phyloP scores from a whole-genome alignment of 2,113 vertebrate genomes.

The Sapajus apella region DNA sequence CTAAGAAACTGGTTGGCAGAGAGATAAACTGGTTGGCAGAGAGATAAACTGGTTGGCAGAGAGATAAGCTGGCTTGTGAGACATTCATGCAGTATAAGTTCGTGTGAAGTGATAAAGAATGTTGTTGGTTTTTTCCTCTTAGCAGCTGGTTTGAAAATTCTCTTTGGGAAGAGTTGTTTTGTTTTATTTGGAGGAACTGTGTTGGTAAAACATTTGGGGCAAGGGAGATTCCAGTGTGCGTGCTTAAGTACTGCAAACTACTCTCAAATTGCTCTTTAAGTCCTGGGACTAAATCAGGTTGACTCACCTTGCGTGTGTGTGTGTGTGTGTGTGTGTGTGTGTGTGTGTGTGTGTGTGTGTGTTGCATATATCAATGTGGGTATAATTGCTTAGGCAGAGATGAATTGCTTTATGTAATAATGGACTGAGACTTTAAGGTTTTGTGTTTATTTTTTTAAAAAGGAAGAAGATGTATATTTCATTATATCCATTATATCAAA shows the following conservation, averaged over 20 bases:
- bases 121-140: not conserved
- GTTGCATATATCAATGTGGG: not conserved
- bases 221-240: fast-evolving
- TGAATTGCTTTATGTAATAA: not conserved
- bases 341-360: too few species aligned
- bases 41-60: slow-evolving; percentile 18
- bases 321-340: too few species aligned
- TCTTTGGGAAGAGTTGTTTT: not conserved
- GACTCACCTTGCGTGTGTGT: not conserved
- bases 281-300: not conserved
- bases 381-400: not conserved
- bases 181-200: not conserved
- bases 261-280: not conserved
- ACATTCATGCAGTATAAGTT: not conserved
- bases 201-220: not conserved
- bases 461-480: not conserved
- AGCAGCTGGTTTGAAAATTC: slow-evolving; percentile 26
- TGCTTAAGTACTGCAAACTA: not conserved
- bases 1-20: slow-evolving; percentile 30
- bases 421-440: not conserved
- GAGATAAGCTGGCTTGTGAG: not conserved
- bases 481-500: not conserved
- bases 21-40: slow-evolving; percentile 16
- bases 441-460: not conserved
- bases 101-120: not conserved